Base-by-base conservation (phyloP, 2,797 vertebrate genomes). In the Poecile montanus region DNA sequence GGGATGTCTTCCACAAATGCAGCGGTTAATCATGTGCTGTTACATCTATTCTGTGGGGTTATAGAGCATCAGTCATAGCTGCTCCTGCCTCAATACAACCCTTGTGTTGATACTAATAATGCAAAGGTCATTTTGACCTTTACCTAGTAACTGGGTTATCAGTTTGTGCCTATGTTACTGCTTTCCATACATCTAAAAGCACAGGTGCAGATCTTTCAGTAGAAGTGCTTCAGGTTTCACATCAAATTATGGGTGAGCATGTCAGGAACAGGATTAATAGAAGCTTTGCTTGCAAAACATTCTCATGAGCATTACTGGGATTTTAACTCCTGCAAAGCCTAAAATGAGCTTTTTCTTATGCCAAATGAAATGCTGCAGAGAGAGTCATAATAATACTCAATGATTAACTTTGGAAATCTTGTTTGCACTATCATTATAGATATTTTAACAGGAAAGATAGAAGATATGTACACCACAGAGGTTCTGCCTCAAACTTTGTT, bases 301-400 rank as follows among this genome's bases (percentile, higher is more conserved):
- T 94, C 92, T 91, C 93, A 91, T 80, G 67, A 76, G 92, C 74
- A 92, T 97, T 95, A 96, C 65, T 65, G 23, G 34, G 67, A 91
- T 85, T 95, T 95, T 88, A 95, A 96, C 77, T 95, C 63, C 85
- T 88, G 91, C 91, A 90, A 95, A 95, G 56, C 65, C 74, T 85
- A 93, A 95, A 94, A 91, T 66, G 70, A 93, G 72, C 72, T 91
- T 93, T 95, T 78, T 85, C 72, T 85, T 85, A 90, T 18, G 70
- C 70, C 89, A 94, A 95, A 95, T 63, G 51, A 95, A 94, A 94
- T 30, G n/a, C 10, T 90, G 74, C 47, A 73, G 56, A 74, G 51
- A 70, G 48, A 65, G 32, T 61, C 27, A 66, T 56, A 81, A 63
- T 45, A 84, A 90, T 32, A 84, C 56, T 74, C 7, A 3, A 88